phyloP scores from a whole-genome alignment of 2,113 vertebrate species.

The Carollia perspicillata region DNA sequence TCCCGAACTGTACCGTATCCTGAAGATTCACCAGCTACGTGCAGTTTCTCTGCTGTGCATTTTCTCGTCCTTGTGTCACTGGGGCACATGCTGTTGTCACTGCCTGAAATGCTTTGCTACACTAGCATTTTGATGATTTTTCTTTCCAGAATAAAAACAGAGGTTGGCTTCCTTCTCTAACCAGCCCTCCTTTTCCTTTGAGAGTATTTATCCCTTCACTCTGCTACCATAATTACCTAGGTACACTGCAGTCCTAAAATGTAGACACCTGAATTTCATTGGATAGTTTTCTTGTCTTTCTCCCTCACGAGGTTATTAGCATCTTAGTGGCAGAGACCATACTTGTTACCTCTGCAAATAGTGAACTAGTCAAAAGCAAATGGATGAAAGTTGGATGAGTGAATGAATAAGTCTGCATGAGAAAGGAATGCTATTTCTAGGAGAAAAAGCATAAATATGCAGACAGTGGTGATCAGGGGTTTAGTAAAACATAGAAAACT shows the following conservation, averaged over 20 bases:
- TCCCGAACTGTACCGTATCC: neutral
- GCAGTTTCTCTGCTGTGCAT: accelerated
- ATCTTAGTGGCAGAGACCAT: neutral
- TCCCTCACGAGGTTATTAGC: neutral
- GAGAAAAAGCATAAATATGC: neutral
- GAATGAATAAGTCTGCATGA: neutral
- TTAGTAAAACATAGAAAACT: neutral
- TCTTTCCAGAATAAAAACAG: neutral
- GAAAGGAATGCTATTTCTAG: neutral
- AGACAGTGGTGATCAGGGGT: neutral
- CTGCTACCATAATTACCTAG: neutral
- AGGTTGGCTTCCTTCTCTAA: neutral
- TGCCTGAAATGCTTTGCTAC: neutral
- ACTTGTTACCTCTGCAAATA: neutral
- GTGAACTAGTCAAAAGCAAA: neutral
- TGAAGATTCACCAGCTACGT: neutral
- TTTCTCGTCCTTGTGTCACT: neutral
- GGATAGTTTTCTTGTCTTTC: neutral
- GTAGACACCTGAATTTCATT: neutral
- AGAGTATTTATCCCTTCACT: neutral
- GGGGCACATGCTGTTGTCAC: neutral
- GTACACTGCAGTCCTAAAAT: neutral
- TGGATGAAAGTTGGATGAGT: neutral
- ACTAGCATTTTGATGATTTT: neutral
- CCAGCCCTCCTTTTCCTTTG: neutral